phyloP scores from a whole-genome alignment of 1,140 invertebrate species.

The Vanessa atalanta region DNA sequence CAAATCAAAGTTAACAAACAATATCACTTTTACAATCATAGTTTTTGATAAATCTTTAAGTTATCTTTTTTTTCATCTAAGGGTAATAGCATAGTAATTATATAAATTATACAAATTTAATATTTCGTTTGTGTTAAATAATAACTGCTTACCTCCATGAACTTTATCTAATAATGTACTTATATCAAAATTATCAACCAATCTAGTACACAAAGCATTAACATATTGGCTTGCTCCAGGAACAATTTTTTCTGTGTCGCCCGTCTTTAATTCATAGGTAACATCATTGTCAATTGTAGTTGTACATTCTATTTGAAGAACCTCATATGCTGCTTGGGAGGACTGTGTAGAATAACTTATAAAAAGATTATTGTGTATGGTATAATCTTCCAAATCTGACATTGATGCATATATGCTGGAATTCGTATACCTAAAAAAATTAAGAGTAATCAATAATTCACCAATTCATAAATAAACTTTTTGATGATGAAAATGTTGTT shows the following conservation, averaged over 20 bases:
- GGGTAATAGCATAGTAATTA: too few species aligned
- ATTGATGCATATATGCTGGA: conserved; percentile 53
- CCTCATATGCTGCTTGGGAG: conserved; percentile 63
- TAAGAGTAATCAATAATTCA: background rate
- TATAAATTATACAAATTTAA: too few species aligned
- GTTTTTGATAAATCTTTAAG: too few species aligned
- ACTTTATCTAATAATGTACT: conserved; percentile 64
- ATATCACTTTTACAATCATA: too few species aligned
- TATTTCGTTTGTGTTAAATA: background rate
- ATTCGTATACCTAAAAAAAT: conserved; percentile 53
- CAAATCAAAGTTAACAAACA: background rate
- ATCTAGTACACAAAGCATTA: conserved; percentile 56
- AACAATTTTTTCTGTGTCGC: conserved; percentile 57
- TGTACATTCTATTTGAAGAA: conserved; percentile 66
- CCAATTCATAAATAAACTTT: too few species aligned
- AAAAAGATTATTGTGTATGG: conserved; percentile 57
- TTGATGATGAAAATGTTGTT: too few species aligned
- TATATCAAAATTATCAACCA: conserved; percentile 61
- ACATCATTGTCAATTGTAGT: conserved; percentile 55
- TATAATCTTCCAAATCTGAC: conserved; percentile 53
- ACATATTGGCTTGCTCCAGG: conserved; percentile 66
- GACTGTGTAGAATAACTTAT: conserved; percentile 66
- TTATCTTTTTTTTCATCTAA: too few species aligned
- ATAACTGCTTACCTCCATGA: conserved; percentile 56
- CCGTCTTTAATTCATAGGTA: conserved; percentile 64